Percentiles rank a stretch among this genome's conserved stretches.
phyloP scores from a whole-genome alignment of 1,140 invertebrate genomes.

The Neotoxoptera formosana region DNA sequence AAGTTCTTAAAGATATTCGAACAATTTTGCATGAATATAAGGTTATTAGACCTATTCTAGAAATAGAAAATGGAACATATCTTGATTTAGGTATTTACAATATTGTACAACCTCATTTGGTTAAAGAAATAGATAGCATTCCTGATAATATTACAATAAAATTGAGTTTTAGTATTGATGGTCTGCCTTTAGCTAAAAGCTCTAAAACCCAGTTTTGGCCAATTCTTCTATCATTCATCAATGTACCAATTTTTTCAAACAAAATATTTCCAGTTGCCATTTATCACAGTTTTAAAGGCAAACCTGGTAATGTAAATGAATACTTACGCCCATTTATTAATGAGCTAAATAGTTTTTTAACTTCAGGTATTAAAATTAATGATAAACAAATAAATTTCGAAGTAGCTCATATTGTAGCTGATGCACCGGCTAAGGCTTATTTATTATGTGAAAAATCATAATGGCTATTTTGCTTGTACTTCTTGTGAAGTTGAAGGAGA shows the following conservation, averaged over 20 bases:
- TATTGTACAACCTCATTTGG: not conserved
- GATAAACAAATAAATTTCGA: not conserved
- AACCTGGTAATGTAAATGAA: not conserved
- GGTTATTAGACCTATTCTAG: constrained; percentile 67
- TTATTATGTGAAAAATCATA: constrained; percentile 15
- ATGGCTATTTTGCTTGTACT: not conserved
- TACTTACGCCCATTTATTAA: not conserved
- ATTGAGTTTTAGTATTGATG: not conserved
- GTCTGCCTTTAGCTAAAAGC: constrained; percentile 5
- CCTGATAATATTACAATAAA: not conserved
- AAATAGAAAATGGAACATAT: constrained; percentile 44
- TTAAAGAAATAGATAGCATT: not conserved
- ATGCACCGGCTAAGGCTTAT: not conserved
- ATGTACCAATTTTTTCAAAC: not conserved
- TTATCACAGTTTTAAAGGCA: not conserved
- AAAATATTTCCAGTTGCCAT: not conserved
- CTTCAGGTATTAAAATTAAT: not conserved
- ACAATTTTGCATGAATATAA: not conserved
- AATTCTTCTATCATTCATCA: not conserved
- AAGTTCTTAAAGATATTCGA: not conserved
- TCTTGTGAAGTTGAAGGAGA: not conserved
- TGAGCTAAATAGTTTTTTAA: not conserved
- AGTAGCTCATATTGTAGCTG: not conserved
- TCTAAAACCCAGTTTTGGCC: not conserved
- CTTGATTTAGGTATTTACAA: not conserved